Evolutionary conservation across 2,888 invertebrate genomes (phyloP).

Genomic region (Cistogaster globosa): DNA sequence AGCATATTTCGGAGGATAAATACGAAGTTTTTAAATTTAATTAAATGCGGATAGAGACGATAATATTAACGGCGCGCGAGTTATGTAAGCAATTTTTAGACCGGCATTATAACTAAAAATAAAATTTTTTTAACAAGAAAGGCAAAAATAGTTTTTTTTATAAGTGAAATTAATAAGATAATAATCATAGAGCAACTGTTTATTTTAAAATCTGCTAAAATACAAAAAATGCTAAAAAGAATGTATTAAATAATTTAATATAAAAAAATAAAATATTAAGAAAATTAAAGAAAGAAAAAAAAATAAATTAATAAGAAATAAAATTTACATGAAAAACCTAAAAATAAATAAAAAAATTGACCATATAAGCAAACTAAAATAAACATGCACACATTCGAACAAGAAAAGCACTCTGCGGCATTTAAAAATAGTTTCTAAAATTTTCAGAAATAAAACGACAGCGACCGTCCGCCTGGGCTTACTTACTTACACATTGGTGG

Average conservation of each 20-base stretch:
- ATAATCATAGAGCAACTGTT: too few relatives aligned
- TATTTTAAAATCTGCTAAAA: too few relatives aligned
- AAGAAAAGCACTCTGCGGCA: slow-evolving; percentile 52
- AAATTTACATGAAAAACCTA: slow-evolving; percentile 26
- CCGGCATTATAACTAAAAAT: slow-evolving; percentile 43
- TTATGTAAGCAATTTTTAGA: slow-evolving; percentile 72
- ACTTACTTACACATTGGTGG: slow-evolving; percentile 69
- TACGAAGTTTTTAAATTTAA: slow-evolving; percentile 63
- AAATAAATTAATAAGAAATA: not conserved
- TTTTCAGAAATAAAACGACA: slow-evolving; percentile 76
- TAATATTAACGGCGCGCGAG: slow-evolving; percentile 69
- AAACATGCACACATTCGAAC: slow-evolving; percentile 51
- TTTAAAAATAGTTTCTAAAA: slow-evolving; percentile 79
- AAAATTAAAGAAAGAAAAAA: not conserved
- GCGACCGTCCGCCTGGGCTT: slow-evolving; percentile 75
- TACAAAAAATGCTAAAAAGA: too few relatives aligned
- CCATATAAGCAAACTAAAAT: slow-evolving; percentile 55
- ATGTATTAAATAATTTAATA: too few relatives aligned
- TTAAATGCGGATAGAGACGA: slow-evolving; percentile 57
- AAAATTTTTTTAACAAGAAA: slow-evolving; percentile 19
- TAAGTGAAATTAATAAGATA: too few relatives aligned
- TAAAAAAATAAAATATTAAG: too few relatives aligned
- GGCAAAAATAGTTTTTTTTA: too few relatives aligned
- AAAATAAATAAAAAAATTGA: slow-evolving; percentile 63
- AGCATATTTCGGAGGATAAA: slow-evolving; percentile 80